phyloP scores from a whole-genome alignment of 2,888 invertebrate genomes.

The Carpatolechia fugitivella region DNA sequence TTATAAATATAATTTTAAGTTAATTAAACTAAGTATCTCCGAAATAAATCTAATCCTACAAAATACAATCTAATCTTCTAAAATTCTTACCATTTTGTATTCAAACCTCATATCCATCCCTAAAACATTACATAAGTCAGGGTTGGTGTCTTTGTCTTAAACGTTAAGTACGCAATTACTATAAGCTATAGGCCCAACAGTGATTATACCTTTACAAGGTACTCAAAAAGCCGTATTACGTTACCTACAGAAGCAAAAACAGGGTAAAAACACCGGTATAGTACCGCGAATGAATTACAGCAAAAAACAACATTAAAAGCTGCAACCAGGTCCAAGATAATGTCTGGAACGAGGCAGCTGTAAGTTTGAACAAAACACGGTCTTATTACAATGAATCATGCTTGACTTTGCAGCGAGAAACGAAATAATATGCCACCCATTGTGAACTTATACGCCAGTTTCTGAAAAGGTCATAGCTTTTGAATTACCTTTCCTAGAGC shows the following conservation, averaged over 20 bases:
- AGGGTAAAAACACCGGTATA: background rate
- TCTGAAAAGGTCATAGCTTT: background rate
- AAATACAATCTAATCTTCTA: too few species aligned
- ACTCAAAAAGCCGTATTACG: background rate
- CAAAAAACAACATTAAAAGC: constrained; percentile 6
- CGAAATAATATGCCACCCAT: constrained; percentile 20
- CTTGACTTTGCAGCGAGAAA: constrained; percentile 11
- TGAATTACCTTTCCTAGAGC: background rate
- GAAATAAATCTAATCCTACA: too few species aligned
- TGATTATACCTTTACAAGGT: background rate
- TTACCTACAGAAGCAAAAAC: background rate
- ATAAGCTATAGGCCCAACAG: background rate
- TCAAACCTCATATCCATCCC: too few species aligned
- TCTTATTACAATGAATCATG: constrained; percentile 1
- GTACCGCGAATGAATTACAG: constrained; percentile 5
- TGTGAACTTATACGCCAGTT: constrained; percentile 25
- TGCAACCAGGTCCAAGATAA: constrained; percentile 5
- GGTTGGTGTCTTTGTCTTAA: too few species aligned
- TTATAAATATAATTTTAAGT: too few species aligned
- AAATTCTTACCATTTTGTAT: too few species aligned
- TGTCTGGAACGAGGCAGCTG: background rate
- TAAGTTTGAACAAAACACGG: constrained; percentile 1
- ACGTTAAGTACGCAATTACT: too few species aligned
- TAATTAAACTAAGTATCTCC: too few species aligned
- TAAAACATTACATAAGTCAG: too few species aligned